Evolutionary conservation across 2,797 vertebrate species (phyloP).

Genomic region (Schizopygopsis pylzovi): DNA sequence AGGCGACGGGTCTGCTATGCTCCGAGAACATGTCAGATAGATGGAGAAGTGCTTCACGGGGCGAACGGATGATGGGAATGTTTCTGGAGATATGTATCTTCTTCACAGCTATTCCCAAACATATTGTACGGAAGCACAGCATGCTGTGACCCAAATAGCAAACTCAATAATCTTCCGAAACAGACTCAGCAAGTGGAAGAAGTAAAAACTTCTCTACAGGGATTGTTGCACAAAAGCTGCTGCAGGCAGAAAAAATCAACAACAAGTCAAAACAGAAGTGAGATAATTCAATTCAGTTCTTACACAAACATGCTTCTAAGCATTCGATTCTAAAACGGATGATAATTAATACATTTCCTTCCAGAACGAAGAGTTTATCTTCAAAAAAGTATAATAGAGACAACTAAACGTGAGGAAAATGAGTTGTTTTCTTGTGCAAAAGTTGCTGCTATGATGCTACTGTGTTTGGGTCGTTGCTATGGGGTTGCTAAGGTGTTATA

Average conservation of each 20-base stretch:
- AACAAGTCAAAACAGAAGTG: slow-evolving; percentile 20
- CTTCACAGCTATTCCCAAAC: slow-evolving; percentile 53
- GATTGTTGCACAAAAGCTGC: slow-evolving; percentile 51
- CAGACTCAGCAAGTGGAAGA: slow-evolving; percentile 50
- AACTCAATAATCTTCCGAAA: slow-evolving; percentile 67
- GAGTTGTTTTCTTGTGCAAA: neutral
- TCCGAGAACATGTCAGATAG: slow-evolving; percentile 15
- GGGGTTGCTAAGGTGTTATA: neutral
- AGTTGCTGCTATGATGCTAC: neutral
- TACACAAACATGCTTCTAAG: neutral
- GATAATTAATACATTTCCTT: slow-evolving; percentile 11
- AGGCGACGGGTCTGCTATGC: slow-evolving; percentile 43
- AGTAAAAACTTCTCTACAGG: slow-evolving; percentile 54
- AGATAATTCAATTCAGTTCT: slow-evolving; percentile 16
- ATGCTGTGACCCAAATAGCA: slow-evolving; percentile 65
- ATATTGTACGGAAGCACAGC: slow-evolving; percentile 52
- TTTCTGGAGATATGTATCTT: slow-evolving; percentile 54
- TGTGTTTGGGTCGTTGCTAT: neutral
- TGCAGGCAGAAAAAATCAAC: slow-evolving; percentile 24
- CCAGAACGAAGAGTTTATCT: slow-evolving; percentile 20
- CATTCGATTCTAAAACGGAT: neutral
- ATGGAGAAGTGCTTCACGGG: neutral
- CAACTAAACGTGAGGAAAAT: neutral
- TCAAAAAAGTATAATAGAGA: neutral
- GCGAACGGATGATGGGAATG: slow-evolving; percentile 25